Percentiles rank a stretch among this genome's conserved stretches.
Evolutionary conservation across 2,888 invertebrate genomes (phyloP).

Genomic region (Melanostoma scalare): DNA sequence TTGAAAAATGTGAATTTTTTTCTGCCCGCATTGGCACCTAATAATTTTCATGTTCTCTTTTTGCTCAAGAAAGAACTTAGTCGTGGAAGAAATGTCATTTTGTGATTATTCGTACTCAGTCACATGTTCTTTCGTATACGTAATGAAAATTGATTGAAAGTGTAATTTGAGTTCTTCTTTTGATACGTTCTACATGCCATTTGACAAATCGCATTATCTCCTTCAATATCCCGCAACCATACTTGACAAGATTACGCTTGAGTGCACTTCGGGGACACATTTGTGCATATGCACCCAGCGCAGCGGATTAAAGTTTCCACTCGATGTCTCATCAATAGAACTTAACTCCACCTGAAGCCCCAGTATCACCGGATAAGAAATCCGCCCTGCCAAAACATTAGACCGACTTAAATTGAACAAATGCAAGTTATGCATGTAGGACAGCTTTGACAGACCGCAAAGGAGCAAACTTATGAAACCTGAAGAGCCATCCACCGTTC

Average conservation of each 20-base stretch:
- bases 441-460: constrained; percentile 46
- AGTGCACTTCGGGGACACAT: constrained; percentile 17
- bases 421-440: constrained; percentile 55
- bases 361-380: background rate
- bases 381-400: background rate
- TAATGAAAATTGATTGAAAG: no score
- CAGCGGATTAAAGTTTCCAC: constrained; percentile 1
- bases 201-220: background rate
- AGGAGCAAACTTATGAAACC: constrained; percentile 39
- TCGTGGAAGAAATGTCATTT: no score
- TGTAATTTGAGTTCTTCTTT: no score
- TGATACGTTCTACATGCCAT: no score
- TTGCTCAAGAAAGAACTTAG: no score
- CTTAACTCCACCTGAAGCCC: constrained; percentile 34
- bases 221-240: background rate
- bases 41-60: no score
- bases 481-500: constrained; percentile 21
- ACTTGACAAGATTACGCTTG: constrained; percentile 9
- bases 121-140: no score
- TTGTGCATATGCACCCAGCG: background rate
- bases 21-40: no score
- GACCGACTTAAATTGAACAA: background rate
- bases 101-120: no score
- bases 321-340: constrained; percentile 31
- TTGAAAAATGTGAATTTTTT: no score